Conservation (phyloP, 2,797 vertebrate genomes). For the Sebastes wilsoni region DNA sequence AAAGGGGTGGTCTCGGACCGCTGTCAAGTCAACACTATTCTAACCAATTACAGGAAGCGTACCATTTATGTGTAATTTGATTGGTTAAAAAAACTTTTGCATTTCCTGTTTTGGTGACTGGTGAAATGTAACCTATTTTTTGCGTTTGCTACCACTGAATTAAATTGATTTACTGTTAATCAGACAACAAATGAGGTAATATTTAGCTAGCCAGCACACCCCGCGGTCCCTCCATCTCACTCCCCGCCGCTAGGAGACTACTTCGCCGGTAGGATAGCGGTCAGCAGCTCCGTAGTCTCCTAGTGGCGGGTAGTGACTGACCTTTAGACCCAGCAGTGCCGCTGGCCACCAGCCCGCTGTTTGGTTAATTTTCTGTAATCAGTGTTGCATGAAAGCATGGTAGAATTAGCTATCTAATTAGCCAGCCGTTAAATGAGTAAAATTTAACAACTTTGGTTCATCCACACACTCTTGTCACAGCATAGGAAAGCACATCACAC, state of each 20-base stretch:
- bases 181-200: too few relatives aligned
- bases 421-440: too few relatives aligned
- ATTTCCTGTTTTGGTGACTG: neutral
- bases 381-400: too few relatives aligned
- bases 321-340: neutral
- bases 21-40: neutral
- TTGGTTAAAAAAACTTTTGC: neutral
- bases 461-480: too few relatives aligned
- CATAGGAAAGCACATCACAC: too few relatives aligned
- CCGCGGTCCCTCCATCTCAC: too few relatives aligned
- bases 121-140: neutral
- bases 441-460: too few relatives aligned
- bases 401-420: too few relatives aligned
- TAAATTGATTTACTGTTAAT: neutral
- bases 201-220: too few relatives aligned
- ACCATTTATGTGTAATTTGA: neutral
- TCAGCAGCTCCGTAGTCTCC: neutral
- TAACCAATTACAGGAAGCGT: neutral
- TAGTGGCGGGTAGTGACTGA: neutral
- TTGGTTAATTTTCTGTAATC: too few relatives aligned
- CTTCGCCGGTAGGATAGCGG: neutral
- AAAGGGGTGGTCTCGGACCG: too few relatives aligned
- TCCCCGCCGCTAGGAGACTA: too few relatives aligned
- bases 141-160: neutral
- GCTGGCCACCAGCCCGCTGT: neutral